Conservation (phyloP, 2,888 invertebrate species). For the Stenurella melanura region DNA sequence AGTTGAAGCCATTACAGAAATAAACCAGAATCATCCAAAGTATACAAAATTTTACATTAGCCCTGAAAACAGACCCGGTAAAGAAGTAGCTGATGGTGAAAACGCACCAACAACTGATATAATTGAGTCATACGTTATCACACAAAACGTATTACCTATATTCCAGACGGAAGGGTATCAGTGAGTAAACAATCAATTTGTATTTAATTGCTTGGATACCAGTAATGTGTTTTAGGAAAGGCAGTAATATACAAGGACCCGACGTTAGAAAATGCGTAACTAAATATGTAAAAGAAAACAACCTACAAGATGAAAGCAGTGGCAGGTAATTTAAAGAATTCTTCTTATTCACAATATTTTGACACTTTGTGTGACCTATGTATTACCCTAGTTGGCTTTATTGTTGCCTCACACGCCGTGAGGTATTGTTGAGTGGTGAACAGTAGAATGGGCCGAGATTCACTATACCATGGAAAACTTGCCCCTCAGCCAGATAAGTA, state of each 20-base stretch:
- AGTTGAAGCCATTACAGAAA: conserved; percentile 84
- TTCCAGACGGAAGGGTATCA: conserved; percentile 77
- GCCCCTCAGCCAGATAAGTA: too few relatives aligned
- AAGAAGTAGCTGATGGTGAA: conserved; percentile 58
- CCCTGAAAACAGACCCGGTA: conserved; percentile 65
- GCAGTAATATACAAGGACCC: conserved; percentile 68
- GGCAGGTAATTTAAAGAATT: conserved; percentile 56
- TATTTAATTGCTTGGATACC: conserved; percentile 9
- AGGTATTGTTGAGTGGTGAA: too few relatives aligned
- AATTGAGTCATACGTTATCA: conserved; percentile 82
- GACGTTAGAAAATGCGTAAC: conserved; percentile 82
- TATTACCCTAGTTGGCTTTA: too few relatives aligned
- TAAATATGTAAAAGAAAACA: conserved; percentile 82
- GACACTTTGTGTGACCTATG: too few relatives aligned
- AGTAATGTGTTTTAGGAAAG: conserved; percentile 64
- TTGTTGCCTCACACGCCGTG: too few relatives aligned
- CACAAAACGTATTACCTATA: conserved; percentile 79
- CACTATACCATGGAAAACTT: too few relatives aligned
- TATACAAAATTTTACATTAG: conserved; percentile 73
- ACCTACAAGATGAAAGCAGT: conserved; percentile 74
- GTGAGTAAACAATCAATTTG: conserved; percentile 67
- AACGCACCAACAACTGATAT: conserved; percentile 75
- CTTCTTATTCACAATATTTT: too few relatives aligned
- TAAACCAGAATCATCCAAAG: conserved; percentile 79
- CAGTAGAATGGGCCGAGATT: too few relatives aligned